Conservation (phyloP, 2,797 vertebrate species). For the Spea hammondii region DNA sequence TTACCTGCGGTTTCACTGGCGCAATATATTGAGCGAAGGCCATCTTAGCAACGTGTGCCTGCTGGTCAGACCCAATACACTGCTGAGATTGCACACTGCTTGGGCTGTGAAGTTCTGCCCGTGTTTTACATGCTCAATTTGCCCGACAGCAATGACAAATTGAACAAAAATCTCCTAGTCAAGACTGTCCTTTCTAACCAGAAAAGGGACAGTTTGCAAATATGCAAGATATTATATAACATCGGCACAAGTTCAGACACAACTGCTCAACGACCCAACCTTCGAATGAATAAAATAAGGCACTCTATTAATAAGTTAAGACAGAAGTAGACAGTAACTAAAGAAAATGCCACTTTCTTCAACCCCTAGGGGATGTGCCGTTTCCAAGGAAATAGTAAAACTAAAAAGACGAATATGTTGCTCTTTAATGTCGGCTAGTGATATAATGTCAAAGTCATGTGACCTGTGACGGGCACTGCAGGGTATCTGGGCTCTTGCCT, state of each 20-base stretch:
- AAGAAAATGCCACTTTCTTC: neutral
- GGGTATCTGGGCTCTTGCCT: neutral
- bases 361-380: neutral
- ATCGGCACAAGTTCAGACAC: neutral
- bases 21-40: no score
- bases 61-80: no score
- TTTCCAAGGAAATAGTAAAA: neutral
- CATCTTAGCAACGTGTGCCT: no score
- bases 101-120: no score
- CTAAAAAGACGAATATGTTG: neutral
- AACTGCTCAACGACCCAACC: neutral
- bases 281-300: neutral
- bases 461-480: neutral
- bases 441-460: neutral
- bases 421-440: neutral
- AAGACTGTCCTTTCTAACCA: no score
- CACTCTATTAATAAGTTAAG: neutral
- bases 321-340: neutral
- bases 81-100: no score
- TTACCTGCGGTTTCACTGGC: no score
- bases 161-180: no score
- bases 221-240: no score
- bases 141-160: no score
- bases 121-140: no score
- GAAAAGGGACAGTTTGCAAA: no score